Evolutionary conservation across 2,113 vertebrate genomes (phyloP).

Genomic region (Eira barbara): DNA sequence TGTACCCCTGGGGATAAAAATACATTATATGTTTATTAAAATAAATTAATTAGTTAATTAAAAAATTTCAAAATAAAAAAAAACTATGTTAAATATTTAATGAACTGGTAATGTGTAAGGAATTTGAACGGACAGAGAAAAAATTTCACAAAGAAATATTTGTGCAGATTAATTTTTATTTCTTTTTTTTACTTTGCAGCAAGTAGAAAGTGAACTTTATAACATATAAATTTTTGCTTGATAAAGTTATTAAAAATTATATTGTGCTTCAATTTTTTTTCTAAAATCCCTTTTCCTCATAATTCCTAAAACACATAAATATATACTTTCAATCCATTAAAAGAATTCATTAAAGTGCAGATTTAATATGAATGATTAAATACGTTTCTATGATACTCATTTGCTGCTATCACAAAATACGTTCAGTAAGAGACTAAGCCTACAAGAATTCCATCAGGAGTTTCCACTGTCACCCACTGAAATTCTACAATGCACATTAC

Average conservation of each 20-base stretch:
- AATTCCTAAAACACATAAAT: background rate
- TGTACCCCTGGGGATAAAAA: no score
- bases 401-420: background rate
- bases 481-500: background rate
- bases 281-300: background rate
- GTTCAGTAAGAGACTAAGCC: background rate
- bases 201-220: background rate
- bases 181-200: background rate
- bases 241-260: slow-evolving; percentile 6
- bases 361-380: background rate
- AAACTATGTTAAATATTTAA: background rate
- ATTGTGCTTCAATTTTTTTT: background rate
- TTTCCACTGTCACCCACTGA: background rate
- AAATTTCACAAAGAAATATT: background rate
- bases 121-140: background rate
- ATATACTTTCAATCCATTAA: background rate
- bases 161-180: background rate
- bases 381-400: background rate
- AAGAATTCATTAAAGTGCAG: background rate
- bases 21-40: no score
- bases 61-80: no score
- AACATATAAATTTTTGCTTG: background rate
- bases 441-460: background rate
- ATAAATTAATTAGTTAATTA: no score
- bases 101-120: background rate